Evolutionary conservation across 1,140 invertebrate genomes (phyloP), one percentile per base, ranked within the genome.

Genomic region (Drosophila mauritiana): DNA sequence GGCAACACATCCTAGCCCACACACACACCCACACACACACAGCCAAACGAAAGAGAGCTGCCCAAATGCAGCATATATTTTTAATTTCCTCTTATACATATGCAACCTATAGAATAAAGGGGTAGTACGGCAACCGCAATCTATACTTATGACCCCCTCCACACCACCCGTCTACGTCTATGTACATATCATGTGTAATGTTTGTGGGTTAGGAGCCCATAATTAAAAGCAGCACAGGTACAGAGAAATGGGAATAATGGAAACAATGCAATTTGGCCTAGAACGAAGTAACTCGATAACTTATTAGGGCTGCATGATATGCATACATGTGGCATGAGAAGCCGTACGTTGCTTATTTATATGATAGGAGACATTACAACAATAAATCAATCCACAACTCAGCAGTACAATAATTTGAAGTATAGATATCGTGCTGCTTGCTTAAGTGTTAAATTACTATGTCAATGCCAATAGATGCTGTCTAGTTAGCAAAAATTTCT

Each of bases 51-150:
- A 34, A 39, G 31, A 63, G 39, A 39, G 45, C 22, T 25, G 17
- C 63, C 51, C 58, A 79, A 67, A 68, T 56, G 31, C 42, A 61
- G 56, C 53, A 79, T 53, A 73, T 73, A 73, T 73, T 78, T 78
- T 79, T 79, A 79, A 79, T 79, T 78, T 79, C 76, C 76, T 79
- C 75, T 78, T 67, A 67, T 56, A 67, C 59, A 77, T 53, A 53
- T 8, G 11, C 17, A 64, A 34, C 17, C 34, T 17, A 67, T 69
- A 36, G 36, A 43, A 42, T 25, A n/a, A 53, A 10, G 46, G 31
- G 8, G 42, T 10, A 56, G 20, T 39, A 49, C 42, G 51, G 20
- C 51, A 65, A 53, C 70, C 56, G 37, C 39, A 58, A 57, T 37
- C 39, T 42, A 53, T 57, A 40, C 25, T 34, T 37, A 25, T 62